Conservation (phyloP, 2,888 invertebrate species). For the Xanthia togata region DNA sequence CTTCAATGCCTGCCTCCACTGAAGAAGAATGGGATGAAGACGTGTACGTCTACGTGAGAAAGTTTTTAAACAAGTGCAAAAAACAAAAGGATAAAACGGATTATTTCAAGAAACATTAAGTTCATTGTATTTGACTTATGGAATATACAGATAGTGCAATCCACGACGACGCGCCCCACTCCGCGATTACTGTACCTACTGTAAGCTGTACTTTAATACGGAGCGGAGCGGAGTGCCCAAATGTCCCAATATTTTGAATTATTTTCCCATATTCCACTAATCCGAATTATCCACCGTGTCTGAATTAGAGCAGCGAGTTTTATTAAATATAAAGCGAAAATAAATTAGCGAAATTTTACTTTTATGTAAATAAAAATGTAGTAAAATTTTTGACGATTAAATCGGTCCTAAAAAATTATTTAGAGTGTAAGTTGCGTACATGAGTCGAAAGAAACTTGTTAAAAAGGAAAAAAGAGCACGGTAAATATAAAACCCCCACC, state of each 20-base stretch:
- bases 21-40: too few relatives aligned
- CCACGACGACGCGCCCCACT: too few relatives aligned
- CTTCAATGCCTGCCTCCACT: too few relatives aligned
- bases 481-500: slow-evolving; percentile 30
- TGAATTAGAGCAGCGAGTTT: too few relatives aligned
- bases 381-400: neutral
- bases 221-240: too few relatives aligned
- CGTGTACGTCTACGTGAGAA: neutral
- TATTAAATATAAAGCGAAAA: too few relatives aligned
- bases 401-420: neutral
- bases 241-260: neutral
- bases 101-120: neutral
- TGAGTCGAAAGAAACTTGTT: neutral
- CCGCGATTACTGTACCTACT: too few relatives aligned
- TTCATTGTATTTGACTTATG: neutral
- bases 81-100: neutral
- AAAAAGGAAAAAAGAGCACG: slow-evolving; percentile 1
- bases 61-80: neutral
- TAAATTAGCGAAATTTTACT: too few relatives aligned
- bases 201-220: too few relatives aligned
- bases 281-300: too few relatives aligned
- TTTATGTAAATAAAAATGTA: too few relatives aligned
- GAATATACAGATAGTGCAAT: too few relatives aligned
- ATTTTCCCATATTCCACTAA: neutral
- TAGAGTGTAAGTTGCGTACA: neutral